These are phyloP conservation scores for Cherax quadricarinatus DNA, from an alignment of 1,140 invertebrate genomes.

Conservation along the genomic window DNA sequence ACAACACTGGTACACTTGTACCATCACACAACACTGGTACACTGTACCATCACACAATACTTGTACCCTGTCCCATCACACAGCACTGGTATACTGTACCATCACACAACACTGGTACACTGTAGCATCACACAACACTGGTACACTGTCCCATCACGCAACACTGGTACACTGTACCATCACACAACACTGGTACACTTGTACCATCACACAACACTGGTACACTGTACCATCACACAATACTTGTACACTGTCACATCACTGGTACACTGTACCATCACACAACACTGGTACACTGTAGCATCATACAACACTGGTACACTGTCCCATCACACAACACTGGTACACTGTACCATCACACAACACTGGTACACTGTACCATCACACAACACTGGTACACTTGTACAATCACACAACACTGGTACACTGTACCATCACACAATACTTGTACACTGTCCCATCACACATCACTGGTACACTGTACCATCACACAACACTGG, in stretches of 20 bases:
- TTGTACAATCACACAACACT: neutral
- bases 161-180: neutral
- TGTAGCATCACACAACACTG: neutral
- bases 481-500: neutral
- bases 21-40: neutral
- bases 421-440: neutral
- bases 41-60: neutral
- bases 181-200: neutral
- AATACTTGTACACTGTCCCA: too few relatives aligned
- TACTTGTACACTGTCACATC: too few relatives aligned
- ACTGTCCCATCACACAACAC: neutral
- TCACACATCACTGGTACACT: neutral
- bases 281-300: neutral
- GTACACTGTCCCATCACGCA: too few relatives aligned
- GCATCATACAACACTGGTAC: neutral
- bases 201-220: neutral
- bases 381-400: neutral
- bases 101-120: neutral
- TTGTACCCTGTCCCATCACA: too few relatives aligned
- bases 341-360: too few relatives aligned
- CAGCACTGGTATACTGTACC: neutral
- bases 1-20: neutral
- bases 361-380: too few relatives aligned
- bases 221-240: neutral
- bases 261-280: neutral